A percentile compares a stretch with the other conserved stretches of the same genome.
phyloP scores from a whole-genome alignment of 2,797 vertebrate species.

The Gorsachius magnificus region DNA sequence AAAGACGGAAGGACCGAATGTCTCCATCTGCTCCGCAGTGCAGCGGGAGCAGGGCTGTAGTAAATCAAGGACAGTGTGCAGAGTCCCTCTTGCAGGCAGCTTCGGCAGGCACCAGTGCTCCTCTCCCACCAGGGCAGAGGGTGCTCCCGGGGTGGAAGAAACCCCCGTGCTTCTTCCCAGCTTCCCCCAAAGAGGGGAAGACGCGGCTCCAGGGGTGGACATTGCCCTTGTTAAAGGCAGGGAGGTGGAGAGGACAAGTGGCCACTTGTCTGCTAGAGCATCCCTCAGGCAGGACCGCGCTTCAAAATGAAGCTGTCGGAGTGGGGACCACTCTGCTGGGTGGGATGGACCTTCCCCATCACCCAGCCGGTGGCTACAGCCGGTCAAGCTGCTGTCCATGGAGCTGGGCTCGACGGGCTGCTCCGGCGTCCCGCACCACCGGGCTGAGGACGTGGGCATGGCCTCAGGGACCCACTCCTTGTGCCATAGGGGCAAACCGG shows the following conservation, averaged over 20 bases:
- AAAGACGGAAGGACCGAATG: neutral
- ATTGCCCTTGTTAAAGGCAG: rapidly evolving
- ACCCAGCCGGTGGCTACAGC: rapidly evolving
- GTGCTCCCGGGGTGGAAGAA: neutral
- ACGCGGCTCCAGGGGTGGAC: neutral
- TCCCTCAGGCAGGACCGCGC: neutral
- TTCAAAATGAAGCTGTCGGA: rapidly evolving
- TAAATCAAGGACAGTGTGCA: neutral
- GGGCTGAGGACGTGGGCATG: rapidly evolving
- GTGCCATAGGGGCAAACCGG: rapidly evolving
- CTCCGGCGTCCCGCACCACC: neutral
- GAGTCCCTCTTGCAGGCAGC: neutral
- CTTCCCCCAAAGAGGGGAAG: too few relatives aligned
- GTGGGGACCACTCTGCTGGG: rapidly evolving
- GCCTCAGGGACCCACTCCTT: rapidly evolving
- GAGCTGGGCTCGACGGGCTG: neutral
- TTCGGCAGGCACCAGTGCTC: neutral
- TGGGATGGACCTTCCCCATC: neutral
- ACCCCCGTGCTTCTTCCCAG: rapidly evolving
- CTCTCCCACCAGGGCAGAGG: neutral
- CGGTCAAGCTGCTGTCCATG: rapidly evolving
- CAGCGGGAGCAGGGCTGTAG: neutral
- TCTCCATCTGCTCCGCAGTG: slow-evolving; percentile 13
- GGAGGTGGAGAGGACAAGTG: rapidly evolving
- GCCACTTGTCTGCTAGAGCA: neutral